These are phyloP conservation scores for Nannoperca obscura DNA, from an alignment of 2,797 vertebrate species.

Conservation along the genomic window DNA sequence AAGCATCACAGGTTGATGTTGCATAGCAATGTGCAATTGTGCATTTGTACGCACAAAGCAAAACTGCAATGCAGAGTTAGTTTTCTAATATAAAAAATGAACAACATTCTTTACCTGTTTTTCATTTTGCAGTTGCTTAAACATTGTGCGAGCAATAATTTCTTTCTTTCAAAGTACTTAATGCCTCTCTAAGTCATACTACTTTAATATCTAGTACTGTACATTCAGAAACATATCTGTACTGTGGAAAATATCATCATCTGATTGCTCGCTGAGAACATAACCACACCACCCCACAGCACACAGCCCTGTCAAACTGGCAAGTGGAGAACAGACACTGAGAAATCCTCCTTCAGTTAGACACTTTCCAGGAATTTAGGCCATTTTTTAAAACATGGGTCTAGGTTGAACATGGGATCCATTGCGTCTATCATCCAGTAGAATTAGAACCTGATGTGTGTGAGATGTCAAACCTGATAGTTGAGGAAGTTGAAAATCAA, in stretches of 20 bases:
- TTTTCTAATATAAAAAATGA: constrained; percentile 51
- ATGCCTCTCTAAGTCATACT: constrained; percentile 18
- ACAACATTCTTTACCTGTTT: constrained; percentile 24
- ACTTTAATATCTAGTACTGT: neutral
- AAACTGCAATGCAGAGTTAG: constrained; percentile 49
- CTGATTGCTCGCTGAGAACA: constrained; percentile 1
- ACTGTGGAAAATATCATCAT: neutral
- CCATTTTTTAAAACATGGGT: constrained; percentile 5
- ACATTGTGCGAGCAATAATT: constrained; percentile 28
- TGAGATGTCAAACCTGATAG: neutral
- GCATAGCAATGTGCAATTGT: constrained; percentile 62
- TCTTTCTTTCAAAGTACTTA: constrained; percentile 7
- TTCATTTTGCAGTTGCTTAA: constrained; percentile 39
- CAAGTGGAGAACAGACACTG: constrained; percentile 1
- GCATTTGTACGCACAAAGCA: constrained; percentile 54
- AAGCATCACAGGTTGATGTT: constrained; percentile 58
- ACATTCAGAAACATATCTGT: neutral
- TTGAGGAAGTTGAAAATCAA: constrained; percentile 8
- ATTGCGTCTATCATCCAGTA: neutral
- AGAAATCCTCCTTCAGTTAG: constrained; percentile 3
- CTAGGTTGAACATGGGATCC: constrained; percentile 3
- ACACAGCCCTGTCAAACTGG: constrained; percentile 9
- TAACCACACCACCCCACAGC: neutral
- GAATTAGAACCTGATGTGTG: neutral
- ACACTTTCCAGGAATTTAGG: neutral